A percentile compares a stretch with the other conserved stretches of the same genome.
Evolutionary conservation across 2,888 invertebrate genomes (phyloP).

Genomic region (Aphrophora alni): DNA sequence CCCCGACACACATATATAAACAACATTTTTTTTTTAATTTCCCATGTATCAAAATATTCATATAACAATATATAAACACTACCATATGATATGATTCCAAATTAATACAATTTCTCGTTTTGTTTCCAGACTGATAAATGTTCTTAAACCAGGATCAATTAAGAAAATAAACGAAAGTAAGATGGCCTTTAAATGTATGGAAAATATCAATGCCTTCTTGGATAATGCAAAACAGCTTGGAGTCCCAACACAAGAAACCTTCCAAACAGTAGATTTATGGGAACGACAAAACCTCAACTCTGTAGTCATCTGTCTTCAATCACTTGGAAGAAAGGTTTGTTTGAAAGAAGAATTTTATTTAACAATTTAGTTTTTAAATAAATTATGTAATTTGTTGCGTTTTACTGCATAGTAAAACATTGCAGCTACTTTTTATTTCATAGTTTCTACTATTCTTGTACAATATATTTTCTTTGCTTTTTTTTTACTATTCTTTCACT

Average conservation of each 20-base stretch:
- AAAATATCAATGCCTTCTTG: slow-evolving; percentile 95
- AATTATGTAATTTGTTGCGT: not conserved
- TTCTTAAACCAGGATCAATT: slow-evolving; percentile 81
- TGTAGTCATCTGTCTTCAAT: slow-evolving; percentile 93
- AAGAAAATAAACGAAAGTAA: slow-evolving; percentile 91
- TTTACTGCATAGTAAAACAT: not conserved
- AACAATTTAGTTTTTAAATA: not conserved
- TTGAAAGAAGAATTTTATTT: not conserved
- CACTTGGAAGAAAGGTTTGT: slow-evolving; percentile 90
- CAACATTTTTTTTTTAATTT: too few species aligned
- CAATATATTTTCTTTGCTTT: too few species aligned
- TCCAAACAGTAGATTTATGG: slow-evolving; percentile 98
- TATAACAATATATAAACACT: too few species aligned
- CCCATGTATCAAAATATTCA: too few species aligned
- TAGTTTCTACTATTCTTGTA: not conserved
- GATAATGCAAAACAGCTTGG: slow-evolving; percentile 84
- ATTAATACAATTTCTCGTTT: too few species aligned
- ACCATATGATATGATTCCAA: too few species aligned
- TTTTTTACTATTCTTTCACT: too few species aligned
- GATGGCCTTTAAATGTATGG: slow-evolving; percentile 98
- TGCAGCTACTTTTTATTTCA: not conserved
- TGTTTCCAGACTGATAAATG: slow-evolving; percentile 77
- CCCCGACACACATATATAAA: too few species aligned
- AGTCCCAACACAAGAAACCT: slow-evolving; percentile 92
- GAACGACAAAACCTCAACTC: slow-evolving; percentile 95